Evolutionary conservation across 2,888 invertebrate genomes (phyloP).

Genomic region (Eupithecia subfuscata): DNA sequence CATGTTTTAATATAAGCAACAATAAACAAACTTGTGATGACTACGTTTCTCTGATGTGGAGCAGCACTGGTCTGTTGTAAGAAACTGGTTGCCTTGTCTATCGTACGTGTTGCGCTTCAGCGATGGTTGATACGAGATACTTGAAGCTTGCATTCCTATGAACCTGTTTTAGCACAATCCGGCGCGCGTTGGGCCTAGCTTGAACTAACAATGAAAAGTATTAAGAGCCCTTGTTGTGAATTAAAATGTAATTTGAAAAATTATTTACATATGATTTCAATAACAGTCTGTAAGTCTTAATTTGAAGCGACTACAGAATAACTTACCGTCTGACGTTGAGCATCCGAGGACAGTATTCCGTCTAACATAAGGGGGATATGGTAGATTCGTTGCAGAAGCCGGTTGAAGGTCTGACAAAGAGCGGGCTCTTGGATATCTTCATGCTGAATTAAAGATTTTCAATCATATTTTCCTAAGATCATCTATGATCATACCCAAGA

Average conservation of each 20-base stretch:
- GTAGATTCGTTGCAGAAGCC: too few species aligned
- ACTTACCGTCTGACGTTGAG: too few species aligned
- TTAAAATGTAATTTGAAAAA: not conserved
- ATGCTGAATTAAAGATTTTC: too few species aligned
- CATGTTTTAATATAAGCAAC: not conserved
- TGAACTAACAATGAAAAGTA: conserved; percentile 27
- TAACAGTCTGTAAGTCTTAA: not conserved
- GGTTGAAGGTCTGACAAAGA: too few species aligned
- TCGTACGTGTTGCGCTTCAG: conserved; percentile 49
- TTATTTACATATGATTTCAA: not conserved
- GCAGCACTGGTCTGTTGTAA: conserved; percentile 37
- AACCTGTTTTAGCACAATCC: conserved; percentile 72
- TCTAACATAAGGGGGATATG: too few species aligned
- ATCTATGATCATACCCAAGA: not conserved
- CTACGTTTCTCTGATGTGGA: conserved; percentile 25
- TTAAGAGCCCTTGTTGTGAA: not conserved
- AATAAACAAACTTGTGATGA: not conserved
- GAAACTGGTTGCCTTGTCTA: conserved; percentile 54
- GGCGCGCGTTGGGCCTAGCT: conserved; percentile 51
- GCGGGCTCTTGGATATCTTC: too few species aligned
- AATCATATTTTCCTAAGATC: too few species aligned
- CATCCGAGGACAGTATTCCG: too few species aligned
- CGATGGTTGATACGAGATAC: conserved; percentile 56
- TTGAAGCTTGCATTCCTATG: conserved; percentile 65
- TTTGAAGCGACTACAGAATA: not conserved